A percentile compares a stretch with the other conserved stretches of the same genome.
Evolutionary conservation across 2,888 invertebrate species (phyloP).

Genomic region (Priocnemis perturbator): DNA sequence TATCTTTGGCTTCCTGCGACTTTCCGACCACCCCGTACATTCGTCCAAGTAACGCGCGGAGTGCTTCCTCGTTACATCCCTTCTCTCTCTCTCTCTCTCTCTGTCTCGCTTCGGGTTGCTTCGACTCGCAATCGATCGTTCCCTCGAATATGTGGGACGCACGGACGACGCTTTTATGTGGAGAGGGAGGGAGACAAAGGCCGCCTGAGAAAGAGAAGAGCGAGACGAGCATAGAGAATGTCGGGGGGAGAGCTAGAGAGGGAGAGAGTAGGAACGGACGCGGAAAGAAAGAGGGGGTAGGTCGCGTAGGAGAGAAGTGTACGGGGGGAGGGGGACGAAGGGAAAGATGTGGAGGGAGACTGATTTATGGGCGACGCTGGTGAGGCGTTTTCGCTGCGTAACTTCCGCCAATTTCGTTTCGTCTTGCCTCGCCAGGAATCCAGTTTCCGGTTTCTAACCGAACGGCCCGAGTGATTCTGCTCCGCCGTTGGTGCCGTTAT

Average conservation of each 20-base stretch:
- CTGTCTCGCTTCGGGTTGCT: slow-evolving; percentile 26
- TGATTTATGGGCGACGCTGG: slow-evolving; percentile 53
- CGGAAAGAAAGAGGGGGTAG: not conserved
- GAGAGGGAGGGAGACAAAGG: slow-evolving; percentile 5
- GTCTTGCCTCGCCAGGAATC: slow-evolving; percentile 42
- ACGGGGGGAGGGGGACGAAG: not conserved
- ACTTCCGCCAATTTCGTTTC: slow-evolving; percentile 58
- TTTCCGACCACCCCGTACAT: no score
- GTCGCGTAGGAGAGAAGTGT: slow-evolving; percentile 2
- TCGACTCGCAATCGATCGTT: slow-evolving; percentile 12
- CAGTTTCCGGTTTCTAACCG: slow-evolving; percentile 48
- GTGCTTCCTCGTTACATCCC: not conserved
- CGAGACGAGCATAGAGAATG: not conserved
- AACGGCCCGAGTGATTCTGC: slow-evolving; percentile 26
- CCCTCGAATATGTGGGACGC: slow-evolving; percentile 4
- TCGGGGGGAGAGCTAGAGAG: no score
- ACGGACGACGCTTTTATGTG: slow-evolving; percentile 10
- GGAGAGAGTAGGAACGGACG: slow-evolving; percentile 3
- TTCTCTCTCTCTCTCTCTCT: not conserved
- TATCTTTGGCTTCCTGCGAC: no score
- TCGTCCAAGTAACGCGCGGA: no score
- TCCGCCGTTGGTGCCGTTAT: slow-evolving; percentile 3
- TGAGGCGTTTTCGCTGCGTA: slow-evolving; percentile 55
- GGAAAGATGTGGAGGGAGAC: slow-evolving; percentile 12
- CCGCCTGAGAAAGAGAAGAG: not conserved